A percentile compares a stretch with the other conserved stretches of the same genome.
Conservation (phyloP, 2,888 invertebrate species). For the Melanotus villosus region DNA sequence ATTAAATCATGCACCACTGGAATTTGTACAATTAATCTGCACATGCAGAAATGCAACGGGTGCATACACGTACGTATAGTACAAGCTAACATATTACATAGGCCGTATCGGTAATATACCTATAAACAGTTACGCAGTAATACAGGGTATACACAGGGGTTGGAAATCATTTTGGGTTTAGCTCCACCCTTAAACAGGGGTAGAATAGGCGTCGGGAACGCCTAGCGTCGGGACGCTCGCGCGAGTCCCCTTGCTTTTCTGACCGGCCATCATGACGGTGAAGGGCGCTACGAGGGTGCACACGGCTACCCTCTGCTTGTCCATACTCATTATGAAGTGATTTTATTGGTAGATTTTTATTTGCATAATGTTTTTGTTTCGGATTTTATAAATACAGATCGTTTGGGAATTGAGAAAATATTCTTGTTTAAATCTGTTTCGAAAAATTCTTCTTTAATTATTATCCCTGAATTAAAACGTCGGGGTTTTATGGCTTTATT, state of each 20-base stretch:
- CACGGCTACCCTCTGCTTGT: conserved; percentile 53
- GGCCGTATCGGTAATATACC: conserved; percentile 43
- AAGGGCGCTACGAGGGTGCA: conserved; percentile 56
- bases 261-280: conserved; percentile 57
- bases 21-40: conserved; percentile 26
- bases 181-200: conserved; percentile 52
- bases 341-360: conserved; percentile 53
- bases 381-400: background rate
- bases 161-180: conserved; percentile 51
- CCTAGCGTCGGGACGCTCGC: conserved; percentile 53
- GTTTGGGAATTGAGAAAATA: too few relatives aligned
- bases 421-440: too few relatives aligned
- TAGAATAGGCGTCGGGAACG: conserved; percentile 51
- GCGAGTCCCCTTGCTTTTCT: conserved; percentile 51
- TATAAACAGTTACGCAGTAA: conserved; percentile 35
- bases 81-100: conserved; percentile 29
- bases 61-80: conserved; percentile 29
- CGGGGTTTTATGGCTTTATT: too few relatives aligned
- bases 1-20: conserved; percentile 22
- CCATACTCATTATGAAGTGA: conserved; percentile 53
- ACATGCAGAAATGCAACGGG: conserved; percentile 10
- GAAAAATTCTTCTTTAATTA: too few relatives aligned
- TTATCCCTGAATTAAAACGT: too few relatives aligned
- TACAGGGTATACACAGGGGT: conserved; percentile 35
- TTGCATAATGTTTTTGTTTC: conserved; percentile 17